Evolutionary conservation across 2,113 vertebrate species (phyloP).

Genomic region (Amblyopsis rosae): DNA sequence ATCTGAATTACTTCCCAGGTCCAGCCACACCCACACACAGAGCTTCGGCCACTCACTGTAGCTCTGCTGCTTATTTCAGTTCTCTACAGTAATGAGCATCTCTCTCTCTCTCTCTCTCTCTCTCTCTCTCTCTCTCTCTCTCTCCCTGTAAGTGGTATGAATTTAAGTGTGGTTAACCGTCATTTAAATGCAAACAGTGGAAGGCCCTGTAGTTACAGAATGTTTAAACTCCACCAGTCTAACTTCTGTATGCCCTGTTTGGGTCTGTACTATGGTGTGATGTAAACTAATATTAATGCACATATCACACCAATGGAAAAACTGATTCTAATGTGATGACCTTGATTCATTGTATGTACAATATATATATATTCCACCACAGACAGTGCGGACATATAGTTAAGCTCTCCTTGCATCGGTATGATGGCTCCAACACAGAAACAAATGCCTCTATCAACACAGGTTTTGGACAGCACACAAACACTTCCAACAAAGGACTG

Average conservation of each 20-base stretch:
- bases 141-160: neutral
- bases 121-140: neutral
- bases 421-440: slow-evolving; percentile 30
- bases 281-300: neutral
- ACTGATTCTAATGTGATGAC: neutral
- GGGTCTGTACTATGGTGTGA: slow-evolving; percentile 1
- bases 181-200: too few species aligned
- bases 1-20: slow-evolving; percentile 68
- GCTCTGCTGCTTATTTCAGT: slow-evolving; percentile 80
- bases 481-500: slow-evolving; percentile 8
- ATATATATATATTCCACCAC: slow-evolving; percentile 59
- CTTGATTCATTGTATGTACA: slow-evolving; percentile 25
- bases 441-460: slow-evolving; percentile 5
- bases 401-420: slow-evolving; percentile 54
- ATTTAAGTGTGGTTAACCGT: neutral
- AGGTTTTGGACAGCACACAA: slow-evolving; percentile 6
- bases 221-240: neutral
- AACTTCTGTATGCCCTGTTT: slow-evolving; percentile 8
- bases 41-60: slow-evolving; percentile 55
- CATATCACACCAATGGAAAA: neutral
- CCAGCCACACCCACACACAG: slow-evolving; percentile 72
- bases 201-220: neutral
- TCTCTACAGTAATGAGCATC: slow-evolving; percentile 82
- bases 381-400: slow-evolving; percentile 24
- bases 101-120: neutral